Evolutionary conservation across 2,797 vertebrate genomes (phyloP).

Genomic region (Syndactyla subalaris): DNA sequence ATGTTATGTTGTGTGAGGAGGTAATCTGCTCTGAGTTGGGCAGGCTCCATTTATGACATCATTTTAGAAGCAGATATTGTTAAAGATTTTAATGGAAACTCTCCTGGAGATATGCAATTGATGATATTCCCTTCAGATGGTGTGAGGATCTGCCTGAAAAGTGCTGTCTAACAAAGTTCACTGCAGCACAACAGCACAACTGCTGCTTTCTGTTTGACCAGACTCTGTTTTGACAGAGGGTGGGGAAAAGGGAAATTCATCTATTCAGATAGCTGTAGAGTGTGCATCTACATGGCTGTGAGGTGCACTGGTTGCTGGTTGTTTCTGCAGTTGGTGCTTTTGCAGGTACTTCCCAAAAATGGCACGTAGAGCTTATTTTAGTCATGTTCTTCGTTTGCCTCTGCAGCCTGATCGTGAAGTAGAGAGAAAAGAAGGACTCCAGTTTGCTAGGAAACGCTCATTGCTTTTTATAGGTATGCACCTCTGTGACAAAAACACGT

Average conservation of each 20-base stretch:
- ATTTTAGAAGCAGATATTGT: not conserved
- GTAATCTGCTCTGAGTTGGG: not conserved
- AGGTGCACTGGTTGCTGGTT: not conserved
- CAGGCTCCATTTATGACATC: not conserved
- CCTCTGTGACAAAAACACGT: not conserved
- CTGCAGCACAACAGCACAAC: not conserved
- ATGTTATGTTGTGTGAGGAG: not conserved
- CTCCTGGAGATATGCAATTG: not conserved
- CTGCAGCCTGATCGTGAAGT: conserved; percentile 52
- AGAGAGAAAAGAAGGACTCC: conserved; percentile 58
- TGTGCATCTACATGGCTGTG: not conserved
- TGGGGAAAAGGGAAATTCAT: not conserved
- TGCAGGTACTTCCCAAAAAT: not conserved
- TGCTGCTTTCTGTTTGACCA: not conserved
- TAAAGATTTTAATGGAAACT: not conserved
- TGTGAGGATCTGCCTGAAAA: not conserved
- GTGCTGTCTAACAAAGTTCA: not conserved
- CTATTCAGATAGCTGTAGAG: not conserved
- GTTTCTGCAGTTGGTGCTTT: not conserved
- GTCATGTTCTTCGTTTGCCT: not conserved
- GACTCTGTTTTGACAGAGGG: not conserved
- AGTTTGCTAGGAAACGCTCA: conserved; percentile 56
- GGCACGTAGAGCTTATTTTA: not conserved
- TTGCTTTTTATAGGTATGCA: conserved; percentile 67
- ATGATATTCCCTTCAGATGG: not conserved